These are phyloP conservation scores for Bradypus variegatus DNA, from an alignment of 2,797 vertebrate species.

Conservation along the genomic window DNA sequence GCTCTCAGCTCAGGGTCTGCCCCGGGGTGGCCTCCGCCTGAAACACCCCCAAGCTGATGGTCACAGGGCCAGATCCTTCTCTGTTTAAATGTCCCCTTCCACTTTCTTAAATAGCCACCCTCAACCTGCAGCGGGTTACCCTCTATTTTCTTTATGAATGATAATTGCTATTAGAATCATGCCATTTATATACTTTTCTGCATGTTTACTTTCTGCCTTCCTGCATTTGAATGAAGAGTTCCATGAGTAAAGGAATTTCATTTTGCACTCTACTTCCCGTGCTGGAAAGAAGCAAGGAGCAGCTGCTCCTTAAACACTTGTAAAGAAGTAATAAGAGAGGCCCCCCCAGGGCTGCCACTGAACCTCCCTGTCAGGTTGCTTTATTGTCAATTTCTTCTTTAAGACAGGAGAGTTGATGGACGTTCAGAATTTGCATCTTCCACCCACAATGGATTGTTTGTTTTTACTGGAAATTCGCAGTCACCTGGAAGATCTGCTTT, in stretches of 20 bases:
- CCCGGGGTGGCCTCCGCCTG: too few relatives aligned
- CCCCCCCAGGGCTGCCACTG: too few relatives aligned
- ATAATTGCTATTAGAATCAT: neutral
- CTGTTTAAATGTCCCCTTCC: neutral
- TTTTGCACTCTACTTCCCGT: neutral
- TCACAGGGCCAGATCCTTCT: neutral
- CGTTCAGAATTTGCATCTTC: too few relatives aligned
- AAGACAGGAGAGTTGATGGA: neutral
- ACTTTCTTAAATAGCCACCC: neutral
- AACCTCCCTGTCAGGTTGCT: neutral
- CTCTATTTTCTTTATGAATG: neutral
- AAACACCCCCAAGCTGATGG: neutral
- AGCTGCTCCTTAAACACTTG: neutral
- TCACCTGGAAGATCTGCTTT: neutral
- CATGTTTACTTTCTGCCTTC: neutral
- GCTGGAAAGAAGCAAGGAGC: neutral
- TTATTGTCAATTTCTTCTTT: neutral
- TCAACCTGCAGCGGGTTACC: neutral
- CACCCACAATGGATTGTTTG: neutral
- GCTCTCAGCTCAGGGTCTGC: neutral
- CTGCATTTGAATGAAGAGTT: neutral
- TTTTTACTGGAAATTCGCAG: conserved; percentile 16
- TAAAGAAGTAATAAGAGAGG: neutral
- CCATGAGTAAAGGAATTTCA: neutral
- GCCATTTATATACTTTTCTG: neutral